Base-by-base conservation (phyloP, 2,888 invertebrate species). In the Hirtodrosophila alboralis region DNA sequence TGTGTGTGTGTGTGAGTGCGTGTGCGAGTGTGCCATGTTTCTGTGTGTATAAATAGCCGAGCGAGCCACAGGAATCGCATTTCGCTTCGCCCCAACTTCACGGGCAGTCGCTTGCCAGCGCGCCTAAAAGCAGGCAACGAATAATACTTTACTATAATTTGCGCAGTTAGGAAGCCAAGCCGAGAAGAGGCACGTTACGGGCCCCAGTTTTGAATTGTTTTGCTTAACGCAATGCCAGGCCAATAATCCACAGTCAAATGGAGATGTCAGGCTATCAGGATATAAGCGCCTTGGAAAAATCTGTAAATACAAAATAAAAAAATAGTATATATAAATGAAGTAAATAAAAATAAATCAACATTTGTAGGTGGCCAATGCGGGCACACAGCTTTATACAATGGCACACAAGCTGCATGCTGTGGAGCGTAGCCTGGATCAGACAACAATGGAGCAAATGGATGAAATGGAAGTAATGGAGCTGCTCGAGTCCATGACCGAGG, bases 401-500 rank as follows among this genome's bases (percentile, higher is more conserved):
- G 94, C 94, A 26, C 93, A 94, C 91, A 95, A 95, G 89, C 93
- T 96, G 88, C 94, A 94, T 63, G 93, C 93, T 70, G 94, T 95
- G 53, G 95, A 95, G 87, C 93, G 93, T 75, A 88, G 88, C 56
- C 56, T 91, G 59, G 88, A 86, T 34, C 75, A 76, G 36, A 89
- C 89, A 18, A 62, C 81, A 4, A 84, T 80, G 76, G 86, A 84
- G 51, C 89, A 89, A 53, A 86, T 90, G 71, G 90, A 91, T 58
- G 93, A 95, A 87, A 91, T 94, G 62, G 94, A 95, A 81, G 94
- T 96, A 41, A 92, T 95, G 90, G 93, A 94, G 87, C 91, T 96
- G 57, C 92, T 96, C 59, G 93, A 94, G 86, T 95, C 95, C 14
- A 95, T 96, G 63, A 94, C 94, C 9, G 94, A 95, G 91, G 95